These are phyloP conservation scores for Diploscapter pachys DNA, from an alignment of 1,140 invertebrate genomes.

Conservation along the genomic window DNA sequence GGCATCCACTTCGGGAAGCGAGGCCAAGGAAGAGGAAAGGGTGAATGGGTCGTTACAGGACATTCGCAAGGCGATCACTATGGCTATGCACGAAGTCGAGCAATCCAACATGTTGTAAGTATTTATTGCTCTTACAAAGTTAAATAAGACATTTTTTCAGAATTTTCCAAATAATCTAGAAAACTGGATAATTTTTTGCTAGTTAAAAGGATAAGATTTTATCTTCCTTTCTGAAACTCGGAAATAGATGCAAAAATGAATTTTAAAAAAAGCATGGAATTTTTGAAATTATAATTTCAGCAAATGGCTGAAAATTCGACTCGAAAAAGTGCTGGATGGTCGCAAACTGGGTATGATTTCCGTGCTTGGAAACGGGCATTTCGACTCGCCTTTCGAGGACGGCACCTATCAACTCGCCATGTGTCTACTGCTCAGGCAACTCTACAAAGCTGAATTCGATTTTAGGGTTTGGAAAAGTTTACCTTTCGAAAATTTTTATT, in stretches of 20 bases:
- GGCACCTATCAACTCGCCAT: constrained; percentile 27
- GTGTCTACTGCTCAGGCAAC: neutral
- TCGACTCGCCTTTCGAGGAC: constrained; percentile 3
- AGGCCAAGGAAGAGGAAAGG: neutral
- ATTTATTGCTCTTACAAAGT: neutral
- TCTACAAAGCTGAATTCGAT: too few relatives aligned
- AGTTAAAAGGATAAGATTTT: neutral
- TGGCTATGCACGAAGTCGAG: neutral
- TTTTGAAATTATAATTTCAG: constrained; percentile 9
- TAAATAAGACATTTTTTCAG: neutral
- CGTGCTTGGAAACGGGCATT: constrained; percentile 27
- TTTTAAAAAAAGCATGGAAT: neutral
- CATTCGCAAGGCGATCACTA: constrained; percentile 2
- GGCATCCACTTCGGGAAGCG: too few relatives aligned
- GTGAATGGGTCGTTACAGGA: neutral
- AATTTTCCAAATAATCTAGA: neutral
- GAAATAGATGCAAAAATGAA: neutral
- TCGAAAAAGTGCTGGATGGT: neutral
- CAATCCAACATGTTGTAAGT: neutral
- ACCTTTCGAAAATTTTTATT: too few relatives aligned
- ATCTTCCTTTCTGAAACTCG: neutral
- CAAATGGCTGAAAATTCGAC: constrained; percentile 3
- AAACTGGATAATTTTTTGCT: neutral
- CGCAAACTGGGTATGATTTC: constrained; percentile 2
- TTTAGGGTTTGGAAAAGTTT: too few relatives aligned